Evolutionary conservation across 2,797 vertebrate genomes (phyloP), one percentile per base, ranked within the genome.

Genomic region (Furcifer pardalis): DNA sequence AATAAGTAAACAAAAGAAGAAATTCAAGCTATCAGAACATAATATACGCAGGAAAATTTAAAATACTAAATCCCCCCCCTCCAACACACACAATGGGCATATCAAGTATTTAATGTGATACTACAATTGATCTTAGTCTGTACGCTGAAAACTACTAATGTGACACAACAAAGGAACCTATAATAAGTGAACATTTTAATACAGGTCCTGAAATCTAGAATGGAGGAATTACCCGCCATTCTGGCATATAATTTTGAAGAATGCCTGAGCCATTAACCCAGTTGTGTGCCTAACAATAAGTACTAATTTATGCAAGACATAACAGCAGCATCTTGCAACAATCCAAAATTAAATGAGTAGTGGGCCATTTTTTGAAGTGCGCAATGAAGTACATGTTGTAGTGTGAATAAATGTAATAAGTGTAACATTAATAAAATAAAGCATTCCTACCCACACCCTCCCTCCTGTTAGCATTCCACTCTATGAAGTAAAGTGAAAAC

Each of bases 111-210:
- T 5, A 17, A 84, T 37, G 68, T 68, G 74, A 32, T 84, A 74
- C 35, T 78, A 17, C 46, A 84, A 5, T 79, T 90, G 23, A 84
- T 72, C 66, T 56, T 72, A 78, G 42, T 73, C 80, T 83, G 76
- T 87, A 91, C 83, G 60, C n/a, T 86, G 85, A 79, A 82, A 89
- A 82, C 10, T 59, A 5, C 37, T 87, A 83, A 87, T 19, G 27
- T n/a, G 25, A 89, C 60, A 27, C 68, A 88, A 83, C 52, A 87
- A 85, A 52, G 79, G 85, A 88, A 63, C 32, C 32, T 84, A 84
- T 65, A 73, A 79, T 73, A 84, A 78, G 40, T 52, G 69, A 79
- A 27, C 69, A 65, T 73, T 74, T 79, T 73, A 73, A 46, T 79
- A 79, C 68, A 84, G 40, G 27, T 63, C 60, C 6, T 82, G 42